A percentile compares a stretch with the other conserved stretches of the same genome.
These are phyloP conservation scores for Vidua macroura DNA, from an alignment of 2,113 vertebrate genomes.

Conservation along the genomic window DNA sequence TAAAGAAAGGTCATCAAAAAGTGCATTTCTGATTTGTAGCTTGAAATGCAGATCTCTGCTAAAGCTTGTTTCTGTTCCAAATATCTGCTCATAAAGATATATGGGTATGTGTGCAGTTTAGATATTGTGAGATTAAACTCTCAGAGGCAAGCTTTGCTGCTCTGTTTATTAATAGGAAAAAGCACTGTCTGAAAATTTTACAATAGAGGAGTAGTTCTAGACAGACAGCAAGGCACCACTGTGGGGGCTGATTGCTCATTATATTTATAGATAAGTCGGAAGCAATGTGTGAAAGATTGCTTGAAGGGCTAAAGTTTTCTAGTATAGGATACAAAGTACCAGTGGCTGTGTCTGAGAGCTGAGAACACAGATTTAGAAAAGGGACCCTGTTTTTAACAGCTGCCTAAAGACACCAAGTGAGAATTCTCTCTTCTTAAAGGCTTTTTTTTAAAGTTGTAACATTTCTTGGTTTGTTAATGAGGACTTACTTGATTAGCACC, in stretches of 20 bases:
- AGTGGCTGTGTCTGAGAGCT: background rate
- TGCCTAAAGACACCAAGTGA: background rate
- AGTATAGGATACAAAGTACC: background rate
- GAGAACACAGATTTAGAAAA: background rate
- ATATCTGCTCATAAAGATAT: constrained; percentile 50
- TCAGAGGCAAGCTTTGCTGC: constrained; percentile 38
- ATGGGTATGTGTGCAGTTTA: constrained; percentile 25
- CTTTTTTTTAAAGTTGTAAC: background rate
- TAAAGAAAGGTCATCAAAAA: constrained; percentile 35
- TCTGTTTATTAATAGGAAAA: constrained; percentile 58
- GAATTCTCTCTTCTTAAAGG: background rate
- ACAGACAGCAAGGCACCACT: constrained; percentile 73
- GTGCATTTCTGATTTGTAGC: constrained; percentile 43
- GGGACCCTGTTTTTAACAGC: background rate
- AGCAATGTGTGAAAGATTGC: constrained; percentile 22
- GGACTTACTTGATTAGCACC: background rate
- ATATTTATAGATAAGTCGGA: constrained; percentile 38
- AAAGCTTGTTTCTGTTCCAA: constrained; percentile 34
- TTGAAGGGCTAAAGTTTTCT: constrained; percentile 4
- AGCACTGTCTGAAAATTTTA: constrained; percentile 52
- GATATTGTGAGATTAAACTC: constrained; percentile 55
- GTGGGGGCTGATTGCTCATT: constrained; percentile 47
- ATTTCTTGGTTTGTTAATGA: background rate
- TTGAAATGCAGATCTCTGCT: constrained; percentile 53
- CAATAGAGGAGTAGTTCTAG: constrained; percentile 45